Percentiles rank a stretch among this genome's conserved stretches.
phyloP scores from a whole-genome alignment of 35 echinoderm and acorn worm genomes.

The Amphiura filiformis region DNA sequence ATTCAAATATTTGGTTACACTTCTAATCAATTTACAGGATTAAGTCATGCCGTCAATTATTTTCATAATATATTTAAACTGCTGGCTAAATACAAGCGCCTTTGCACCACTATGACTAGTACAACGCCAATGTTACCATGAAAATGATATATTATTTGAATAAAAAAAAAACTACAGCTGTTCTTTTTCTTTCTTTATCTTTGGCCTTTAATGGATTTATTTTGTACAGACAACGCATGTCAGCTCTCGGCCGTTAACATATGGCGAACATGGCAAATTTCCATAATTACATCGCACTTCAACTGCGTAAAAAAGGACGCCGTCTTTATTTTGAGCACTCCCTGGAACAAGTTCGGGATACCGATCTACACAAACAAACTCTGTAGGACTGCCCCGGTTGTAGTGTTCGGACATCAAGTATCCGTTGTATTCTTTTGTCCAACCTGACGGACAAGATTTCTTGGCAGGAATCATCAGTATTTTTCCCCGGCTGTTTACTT shows the following conservation, averaged over 20 bases:
- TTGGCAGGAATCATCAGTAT: neutral
- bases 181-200: too few species aligned
- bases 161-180: too few species aligned
- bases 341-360: neutral
- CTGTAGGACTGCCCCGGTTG: neutral
- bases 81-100: too few species aligned
- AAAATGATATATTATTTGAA: too few species aligned
- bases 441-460: neutral
- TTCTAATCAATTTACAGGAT: too few species aligned
- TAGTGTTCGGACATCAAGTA: neutral
- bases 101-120: too few species aligned
- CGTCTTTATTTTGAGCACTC: neutral
- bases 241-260: neutral
- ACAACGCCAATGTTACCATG: too few species aligned
- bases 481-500: neutral
- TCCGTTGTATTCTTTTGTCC: neutral
- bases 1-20: too few species aligned
- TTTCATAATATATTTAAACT: too few species aligned
- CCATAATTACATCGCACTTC: neutral
- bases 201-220: too few species aligned
- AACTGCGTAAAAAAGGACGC: neutral
- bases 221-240: conserved; percentile 1
- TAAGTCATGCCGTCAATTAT: too few species aligned
- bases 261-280: neutral
- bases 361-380: neutral